Percentiles rank a stretch among this genome's conserved stretches.
phyloP scores from a whole-genome alignment of 2,113 vertebrate species.

The Anser cygnoides region DNA sequence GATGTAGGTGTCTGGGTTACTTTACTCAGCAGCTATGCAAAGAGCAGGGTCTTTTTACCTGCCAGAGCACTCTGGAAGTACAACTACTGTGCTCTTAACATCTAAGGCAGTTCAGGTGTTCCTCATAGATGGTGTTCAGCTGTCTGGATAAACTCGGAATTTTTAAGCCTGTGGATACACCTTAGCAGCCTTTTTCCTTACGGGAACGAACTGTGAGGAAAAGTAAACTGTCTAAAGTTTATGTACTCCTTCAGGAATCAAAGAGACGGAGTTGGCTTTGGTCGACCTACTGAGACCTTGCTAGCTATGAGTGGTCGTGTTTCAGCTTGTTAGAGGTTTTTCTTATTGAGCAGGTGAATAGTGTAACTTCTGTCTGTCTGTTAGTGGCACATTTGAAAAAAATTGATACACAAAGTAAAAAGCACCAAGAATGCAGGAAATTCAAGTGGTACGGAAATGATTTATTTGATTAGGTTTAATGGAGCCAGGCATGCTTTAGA shows the following conservation, averaged over 20 bases:
- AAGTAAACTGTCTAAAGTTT: not conserved
- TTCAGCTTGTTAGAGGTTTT: not conserved
- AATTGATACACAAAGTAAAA: not conserved
- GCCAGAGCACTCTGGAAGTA: not conserved
- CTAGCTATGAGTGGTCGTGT: not conserved
- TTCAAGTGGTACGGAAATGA: not conserved
- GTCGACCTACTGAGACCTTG: not conserved
- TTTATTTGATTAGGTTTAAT: not conserved
- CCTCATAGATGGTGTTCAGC: not conserved
- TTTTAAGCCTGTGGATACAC: not conserved
- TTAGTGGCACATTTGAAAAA: not conserved
- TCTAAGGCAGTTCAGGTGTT: not conserved
- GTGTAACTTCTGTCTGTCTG: not conserved
- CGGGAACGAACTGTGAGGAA: not conserved
- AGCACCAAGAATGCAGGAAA: not conserved
- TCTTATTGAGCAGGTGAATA: not conserved
- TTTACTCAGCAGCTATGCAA: rapidly evolving
- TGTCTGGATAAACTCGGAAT: not conserved
- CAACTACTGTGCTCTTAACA: not conserved
- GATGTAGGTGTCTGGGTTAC: not conserved
- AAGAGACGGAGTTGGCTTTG: not conserved
- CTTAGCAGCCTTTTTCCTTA: not conserved
- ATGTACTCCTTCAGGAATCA: not conserved
- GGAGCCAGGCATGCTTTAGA: not conserved
- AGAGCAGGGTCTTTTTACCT: not conserved